Evolutionary conservation across 2,797 vertebrate genomes (phyloP), one percentile per base, ranked within the genome.

Genomic region (Ceyx erithaca): DNA sequence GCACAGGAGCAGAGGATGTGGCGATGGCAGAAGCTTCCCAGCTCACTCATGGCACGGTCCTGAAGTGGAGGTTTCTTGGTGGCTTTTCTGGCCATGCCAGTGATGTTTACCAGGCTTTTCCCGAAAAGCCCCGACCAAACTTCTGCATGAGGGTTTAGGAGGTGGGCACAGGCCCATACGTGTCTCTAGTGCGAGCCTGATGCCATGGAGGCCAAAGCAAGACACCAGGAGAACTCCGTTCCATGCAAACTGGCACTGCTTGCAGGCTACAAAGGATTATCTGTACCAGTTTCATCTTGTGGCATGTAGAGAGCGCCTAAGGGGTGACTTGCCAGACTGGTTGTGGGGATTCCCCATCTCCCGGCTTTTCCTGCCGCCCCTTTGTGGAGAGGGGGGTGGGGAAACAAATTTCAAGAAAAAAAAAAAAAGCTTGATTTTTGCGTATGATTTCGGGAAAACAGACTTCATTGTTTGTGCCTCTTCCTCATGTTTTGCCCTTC

Each of bases 191-290:
- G 37, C 40, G 86, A 94, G 85, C 92, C 93, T 71, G 84, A 93
- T 92, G 96, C 96, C 88, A 1, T 71, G 95, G 95, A 83, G 95
- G 96, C 96, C 93, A 84, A 92, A 96, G 94, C 94, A 93, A 96
- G 96, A 97, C 67, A 78, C 96, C 97, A 97, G 96, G 97, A 92
- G 95, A 97, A 97, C 96, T 98, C 97, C 97, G 97, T 98, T 98
- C 98, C 98, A 98, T 98, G 97, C 98, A 98, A 98, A 98, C 98
- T 97, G 97, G 97, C 97, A 97, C 97, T 97, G 97, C 97, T 97
- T 98, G 94, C 82, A 89, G 94, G 97, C 98, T 97, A 97, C 98
- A 98, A 98, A 98, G 97, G 97, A 98, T 92, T 90, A 78, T 93
- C 87, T 89, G 83, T 96, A 83, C 92, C 81, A 30, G 55, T 97